A percentile compares a stretch with the other conserved stretches of the same genome.
Conservation (phyloP, 2,888 invertebrate species). For the Colletes collaris region DNA sequence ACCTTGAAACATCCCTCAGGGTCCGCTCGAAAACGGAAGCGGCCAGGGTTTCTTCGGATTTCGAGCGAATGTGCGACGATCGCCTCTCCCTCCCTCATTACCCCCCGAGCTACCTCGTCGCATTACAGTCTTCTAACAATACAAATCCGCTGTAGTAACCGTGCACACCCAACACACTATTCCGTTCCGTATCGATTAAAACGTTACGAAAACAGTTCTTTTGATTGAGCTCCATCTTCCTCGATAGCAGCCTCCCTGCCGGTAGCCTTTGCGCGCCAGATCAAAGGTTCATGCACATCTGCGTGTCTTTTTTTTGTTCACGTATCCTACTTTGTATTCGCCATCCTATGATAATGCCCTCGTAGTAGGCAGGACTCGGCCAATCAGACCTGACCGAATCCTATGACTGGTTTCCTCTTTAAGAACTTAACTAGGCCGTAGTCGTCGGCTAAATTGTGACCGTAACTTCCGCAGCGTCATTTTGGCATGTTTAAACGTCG, state of each 20-base stretch:
- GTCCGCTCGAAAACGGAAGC: slow-evolving; percentile 62
- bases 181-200: slow-evolving; percentile 48
- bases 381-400: slow-evolving; percentile 74
- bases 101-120: slow-evolving; percentile 43
- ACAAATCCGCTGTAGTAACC: slow-evolving; percentile 56
- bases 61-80: slow-evolving; percentile 70
- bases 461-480: slow-evolving; percentile 53
- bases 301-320: slow-evolving; percentile 35
- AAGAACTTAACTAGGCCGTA: slow-evolving; percentile 73
- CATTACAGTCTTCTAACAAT: slow-evolving; percentile 67
- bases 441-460: slow-evolving; percentile 41
- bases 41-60: slow-evolving; percentile 72
- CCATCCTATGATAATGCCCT: slow-evolving; percentile 80
- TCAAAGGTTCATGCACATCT: slow-evolving; percentile 37
- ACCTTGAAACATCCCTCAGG: slow-evolving; percentile 6
- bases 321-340: slow-evolving; percentile 57
- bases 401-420: slow-evolving; percentile 79
- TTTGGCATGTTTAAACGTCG: slow-evolving; percentile 60
- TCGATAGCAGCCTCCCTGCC: slow-evolving; percentile 45
- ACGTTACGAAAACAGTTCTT: slow-evolving; percentile 67
- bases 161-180: slow-evolving; percentile 64
- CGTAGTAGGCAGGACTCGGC: slow-evolving; percentile 81
- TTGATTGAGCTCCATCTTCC: slow-evolving; percentile 74
- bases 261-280: slow-evolving; percentile 32
- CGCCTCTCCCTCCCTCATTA: slow-evolving; percentile 46